phyloP scores from a whole-genome alignment of 1,140 invertebrate species.

The Heliothis virescens region DNA sequence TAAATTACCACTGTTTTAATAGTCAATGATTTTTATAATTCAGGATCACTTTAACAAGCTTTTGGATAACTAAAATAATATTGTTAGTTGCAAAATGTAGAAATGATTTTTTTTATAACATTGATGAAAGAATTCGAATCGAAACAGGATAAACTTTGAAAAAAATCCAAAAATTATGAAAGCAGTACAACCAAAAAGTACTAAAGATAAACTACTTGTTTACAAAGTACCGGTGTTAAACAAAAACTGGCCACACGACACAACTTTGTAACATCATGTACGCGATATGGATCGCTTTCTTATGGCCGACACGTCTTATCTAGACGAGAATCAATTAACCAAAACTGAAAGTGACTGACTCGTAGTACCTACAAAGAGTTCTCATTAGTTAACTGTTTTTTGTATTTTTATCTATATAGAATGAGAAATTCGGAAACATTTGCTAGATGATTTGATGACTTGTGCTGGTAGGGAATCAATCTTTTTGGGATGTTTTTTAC shows the following conservation, averaged over 20 bases:
- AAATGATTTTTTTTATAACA: no score
- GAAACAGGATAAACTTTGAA: not conserved
- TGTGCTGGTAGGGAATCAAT: no score
- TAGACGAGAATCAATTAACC: conserved; percentile 46
- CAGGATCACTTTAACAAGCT: no score
- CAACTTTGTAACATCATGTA: conserved; percentile 20
- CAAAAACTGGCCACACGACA: conserved; percentile 16
- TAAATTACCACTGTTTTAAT: no score
- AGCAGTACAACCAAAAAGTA: not conserved
- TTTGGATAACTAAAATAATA: no score
- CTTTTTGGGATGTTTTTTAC: no score
- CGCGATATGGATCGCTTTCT: conserved; percentile 44
- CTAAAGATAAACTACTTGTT: not conserved
- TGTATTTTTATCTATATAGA: not conserved
- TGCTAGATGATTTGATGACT: no score
- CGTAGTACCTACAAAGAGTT: conserved; percentile 31
- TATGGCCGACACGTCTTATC: conserved; percentile 41
- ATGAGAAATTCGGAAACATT: no score
- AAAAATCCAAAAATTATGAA: not conserved
- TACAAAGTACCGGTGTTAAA: conserved; percentile 3
- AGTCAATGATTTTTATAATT: no score
- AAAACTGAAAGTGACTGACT: conserved; percentile 44
- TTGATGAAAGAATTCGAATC: no score
- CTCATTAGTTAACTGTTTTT: conserved; percentile 13
- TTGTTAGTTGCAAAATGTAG: no score